phyloP scores from a whole-genome alignment of 2,888 invertebrate species.

The Galerucella pusilla region DNA sequence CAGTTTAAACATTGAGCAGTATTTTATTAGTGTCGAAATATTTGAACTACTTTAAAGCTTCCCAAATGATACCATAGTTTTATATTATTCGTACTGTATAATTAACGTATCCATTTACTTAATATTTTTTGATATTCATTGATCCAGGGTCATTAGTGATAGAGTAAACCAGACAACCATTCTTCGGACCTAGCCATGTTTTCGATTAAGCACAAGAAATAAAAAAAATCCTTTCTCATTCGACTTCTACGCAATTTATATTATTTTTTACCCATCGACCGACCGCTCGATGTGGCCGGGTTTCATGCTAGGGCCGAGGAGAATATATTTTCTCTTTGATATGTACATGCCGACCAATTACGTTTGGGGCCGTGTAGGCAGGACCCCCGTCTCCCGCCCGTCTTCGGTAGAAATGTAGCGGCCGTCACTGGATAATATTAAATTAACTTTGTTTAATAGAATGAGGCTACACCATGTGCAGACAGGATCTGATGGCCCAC shows the following conservation, averaged over 20 bases:
- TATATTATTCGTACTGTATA: neutral
- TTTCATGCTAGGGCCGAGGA: slow-evolving; percentile 49
- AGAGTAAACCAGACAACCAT: slow-evolving; percentile 18
- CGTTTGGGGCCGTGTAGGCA: slow-evolving; percentile 62
- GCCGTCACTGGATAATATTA: slow-evolving; percentile 59
- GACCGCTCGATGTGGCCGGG: slow-evolving; percentile 39
- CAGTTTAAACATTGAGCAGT: neutral
- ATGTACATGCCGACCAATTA: slow-evolving; percentile 64
- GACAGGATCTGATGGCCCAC: slow-evolving; percentile 26
- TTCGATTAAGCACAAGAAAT: slow-evolving; percentile 32
- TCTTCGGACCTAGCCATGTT: slow-evolving; percentile 31
- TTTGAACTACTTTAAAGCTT: neutral
- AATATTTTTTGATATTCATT: neutral
- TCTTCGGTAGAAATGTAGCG: slow-evolving; percentile 37
- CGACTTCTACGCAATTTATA: slow-evolving; percentile 40
- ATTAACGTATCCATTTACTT: neutral
- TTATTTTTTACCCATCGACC: slow-evolving; percentile 41
- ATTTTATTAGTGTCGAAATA: too few species aligned
- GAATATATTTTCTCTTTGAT: slow-evolving; percentile 60
- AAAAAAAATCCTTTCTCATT: slow-evolving; percentile 34
- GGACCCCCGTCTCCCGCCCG: slow-evolving; percentile 55
- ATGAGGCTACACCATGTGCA: slow-evolving; percentile 39
- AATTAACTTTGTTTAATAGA: slow-evolving; percentile 56
- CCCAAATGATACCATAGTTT: neutral
- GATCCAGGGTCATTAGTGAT: slow-evolving; percentile 7